Percentiles rank a stretch among this genome's conserved stretches.
These are phyloP conservation scores for Chlamydotis undulata DNA, from an alignment of 2,113 vertebrate genomes.

Conservation along the genomic window DNA sequence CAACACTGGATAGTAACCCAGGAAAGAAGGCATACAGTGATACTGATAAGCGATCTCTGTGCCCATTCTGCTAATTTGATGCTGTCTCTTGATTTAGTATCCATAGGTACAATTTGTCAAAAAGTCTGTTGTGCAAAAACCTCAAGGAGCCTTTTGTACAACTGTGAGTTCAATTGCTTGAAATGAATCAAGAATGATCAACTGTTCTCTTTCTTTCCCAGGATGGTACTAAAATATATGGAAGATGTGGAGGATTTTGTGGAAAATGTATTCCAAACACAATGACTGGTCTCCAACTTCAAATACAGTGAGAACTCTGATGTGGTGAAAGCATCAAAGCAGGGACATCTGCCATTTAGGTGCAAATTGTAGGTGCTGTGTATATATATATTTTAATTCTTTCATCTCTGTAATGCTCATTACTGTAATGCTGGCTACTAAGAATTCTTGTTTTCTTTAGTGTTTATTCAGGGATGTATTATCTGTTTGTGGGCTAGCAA, in stretches of 20 bases:
- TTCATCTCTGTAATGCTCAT: slow-evolving; percentile 3
- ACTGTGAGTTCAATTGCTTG: not conserved
- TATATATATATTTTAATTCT: not conserved
- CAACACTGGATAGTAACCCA: not conserved
- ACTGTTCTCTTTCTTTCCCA: slow-evolving; percentile 62
- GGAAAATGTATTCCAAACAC: slow-evolving; percentile 92
- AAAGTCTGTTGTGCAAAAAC: not conserved
- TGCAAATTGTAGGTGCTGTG: slow-evolving; percentile 53
- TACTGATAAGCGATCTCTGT: not conserved
- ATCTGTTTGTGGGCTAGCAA: not conserved
- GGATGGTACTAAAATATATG: slow-evolving; percentile 93
- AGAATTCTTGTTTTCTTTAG: not conserved
- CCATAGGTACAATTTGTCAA: not conserved
- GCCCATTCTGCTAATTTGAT: not conserved
- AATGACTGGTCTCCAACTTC: slow-evolving; percentile 84
- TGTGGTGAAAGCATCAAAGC: not conserved
- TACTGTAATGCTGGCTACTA: not conserved
- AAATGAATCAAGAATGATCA: not conserved
- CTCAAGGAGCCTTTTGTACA: not conserved
- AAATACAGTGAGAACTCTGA: slow-evolving; percentile 77
- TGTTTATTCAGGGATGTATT: not conserved
- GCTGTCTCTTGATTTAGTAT: not conserved
- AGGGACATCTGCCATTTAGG: not conserved
- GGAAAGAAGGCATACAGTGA: not conserved
- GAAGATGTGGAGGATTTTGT: slow-evolving; percentile 95